These are phyloP conservation scores for Anolis carolinensis DNA, from an alignment of 2,113 vertebrate genomes.

Conservation along the genomic window DNA sequence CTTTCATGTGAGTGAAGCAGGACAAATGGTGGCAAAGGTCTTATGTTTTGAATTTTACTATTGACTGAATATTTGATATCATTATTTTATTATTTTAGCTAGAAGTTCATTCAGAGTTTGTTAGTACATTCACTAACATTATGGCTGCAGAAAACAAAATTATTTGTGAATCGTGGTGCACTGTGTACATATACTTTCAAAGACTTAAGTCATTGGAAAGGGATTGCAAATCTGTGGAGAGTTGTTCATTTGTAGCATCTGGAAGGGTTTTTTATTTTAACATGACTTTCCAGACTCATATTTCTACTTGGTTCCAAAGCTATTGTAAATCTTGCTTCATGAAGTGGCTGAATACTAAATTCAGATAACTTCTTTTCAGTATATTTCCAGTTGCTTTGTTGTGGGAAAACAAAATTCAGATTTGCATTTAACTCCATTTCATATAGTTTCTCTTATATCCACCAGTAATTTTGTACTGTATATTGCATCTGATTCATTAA, in stretches of 20 bases:
- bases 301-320: not conserved
- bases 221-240: not conserved
- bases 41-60: not conserved
- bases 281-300: not conserved
- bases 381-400: not conserved
- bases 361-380: not conserved
- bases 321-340: not conserved
- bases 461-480: constrained; percentile 8
- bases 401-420: not conserved
- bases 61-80: not conserved
- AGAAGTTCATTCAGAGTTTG: not conserved
- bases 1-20: too few relatives aligned
- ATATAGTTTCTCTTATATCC: not conserved
- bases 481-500: constrained; percentile 35
- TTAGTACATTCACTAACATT: not conserved
- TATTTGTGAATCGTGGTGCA: not conserved
- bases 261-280: not conserved
- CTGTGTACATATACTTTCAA: too few relatives aligned
- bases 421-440: not conserved
- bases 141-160: not conserved
- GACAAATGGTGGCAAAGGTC: too few relatives aligned
- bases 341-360: not conserved
- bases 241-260: not conserved
- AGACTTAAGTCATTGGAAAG: not conserved
- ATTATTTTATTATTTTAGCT: not conserved